A percentile compares a stretch with the other conserved stretches of the same genome.
phyloP scores from a whole-genome alignment of 2,797 vertebrate species.

The Mionectes olivaceus region DNA sequence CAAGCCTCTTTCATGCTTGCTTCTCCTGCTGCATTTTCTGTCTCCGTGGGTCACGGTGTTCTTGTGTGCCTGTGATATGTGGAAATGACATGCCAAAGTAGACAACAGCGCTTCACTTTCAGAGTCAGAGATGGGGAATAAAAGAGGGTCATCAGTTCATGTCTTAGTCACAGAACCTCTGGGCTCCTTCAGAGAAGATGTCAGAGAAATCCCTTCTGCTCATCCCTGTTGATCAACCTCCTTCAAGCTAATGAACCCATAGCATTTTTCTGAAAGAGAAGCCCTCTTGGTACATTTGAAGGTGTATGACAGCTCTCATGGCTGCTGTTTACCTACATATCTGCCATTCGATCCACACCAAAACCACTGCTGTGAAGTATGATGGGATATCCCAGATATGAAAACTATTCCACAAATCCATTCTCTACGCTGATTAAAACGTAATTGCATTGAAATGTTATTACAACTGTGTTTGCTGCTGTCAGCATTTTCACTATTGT shows the following conservation, averaged over 20 bases:
- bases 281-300: neutral
- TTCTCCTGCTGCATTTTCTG: slow-evolving; percentile 30
- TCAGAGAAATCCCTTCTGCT: neutral
- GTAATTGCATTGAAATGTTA: slow-evolving; percentile 11
- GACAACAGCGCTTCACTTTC: neutral
- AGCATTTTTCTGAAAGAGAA: neutral
- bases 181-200: neutral
- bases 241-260: neutral
- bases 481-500: slow-evolving; percentile 31
- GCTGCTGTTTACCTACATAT: neutral
- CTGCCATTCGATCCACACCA: neutral
- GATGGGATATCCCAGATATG: neutral
- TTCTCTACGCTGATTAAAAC: neutral
- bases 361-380: neutral
- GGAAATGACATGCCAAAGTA: neutral
- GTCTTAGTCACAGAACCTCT: neutral
- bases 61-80: neutral
- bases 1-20: slow-evolving; percentile 40
- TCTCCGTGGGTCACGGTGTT: neutral
- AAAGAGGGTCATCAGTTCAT: neutral
- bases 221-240: neutral
- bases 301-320: neutral
- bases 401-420: neutral
- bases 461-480: slow-evolving; percentile 21
- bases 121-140: neutral